Evolutionary conservation across 1,140 invertebrate genomes (phyloP).

Genomic region (Cydia fagiglandana): DNA sequence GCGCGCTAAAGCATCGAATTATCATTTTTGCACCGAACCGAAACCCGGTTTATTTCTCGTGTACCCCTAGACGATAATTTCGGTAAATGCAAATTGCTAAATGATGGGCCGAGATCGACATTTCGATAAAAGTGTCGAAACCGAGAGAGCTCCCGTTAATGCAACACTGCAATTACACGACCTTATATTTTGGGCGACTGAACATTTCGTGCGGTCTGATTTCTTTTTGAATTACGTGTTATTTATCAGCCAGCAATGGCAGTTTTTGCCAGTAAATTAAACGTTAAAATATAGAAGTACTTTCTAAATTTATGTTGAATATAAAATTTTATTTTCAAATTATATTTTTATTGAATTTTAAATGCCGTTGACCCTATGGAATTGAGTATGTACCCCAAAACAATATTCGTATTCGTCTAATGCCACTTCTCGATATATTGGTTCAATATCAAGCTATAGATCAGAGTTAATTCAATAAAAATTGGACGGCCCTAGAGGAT

Average conservation of each 20-base stretch:
- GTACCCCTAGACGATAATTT: constrained; percentile 51
- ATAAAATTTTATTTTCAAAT: constrained; percentile 38
- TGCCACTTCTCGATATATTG: constrained; percentile 58
- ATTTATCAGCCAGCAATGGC: constrained; percentile 13
- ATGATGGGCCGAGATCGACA: constrained; percentile 51
- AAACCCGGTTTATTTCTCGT: constrained; percentile 45
- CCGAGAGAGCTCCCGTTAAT: constrained; percentile 37
- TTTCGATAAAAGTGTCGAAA: constrained; percentile 49
- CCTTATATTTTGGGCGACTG: constrained; percentile 18
- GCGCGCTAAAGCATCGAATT: constrained; percentile 44
- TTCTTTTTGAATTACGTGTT: constrained; percentile 26
- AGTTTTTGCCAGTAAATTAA: neutral
- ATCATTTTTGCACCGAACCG: constrained; percentile 56
- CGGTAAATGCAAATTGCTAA: constrained; percentile 64
- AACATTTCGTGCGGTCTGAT: constrained; percentile 11
- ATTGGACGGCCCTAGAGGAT: constrained; percentile 69
- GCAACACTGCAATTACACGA: constrained; percentile 17
- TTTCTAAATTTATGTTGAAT: neutral
- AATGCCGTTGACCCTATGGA: constrained; percentile 32
- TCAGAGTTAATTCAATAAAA: constrained; percentile 73
- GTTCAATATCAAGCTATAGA: constrained; percentile 67
- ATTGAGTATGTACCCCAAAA: constrained; percentile 37
- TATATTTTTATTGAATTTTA: constrained; percentile 49
- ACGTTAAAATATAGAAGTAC: neutral
- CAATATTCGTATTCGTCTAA: constrained; percentile 57